Conservation (phyloP, 2,888 invertebrate genomes). For the Craniophora ligustri region DNA sequence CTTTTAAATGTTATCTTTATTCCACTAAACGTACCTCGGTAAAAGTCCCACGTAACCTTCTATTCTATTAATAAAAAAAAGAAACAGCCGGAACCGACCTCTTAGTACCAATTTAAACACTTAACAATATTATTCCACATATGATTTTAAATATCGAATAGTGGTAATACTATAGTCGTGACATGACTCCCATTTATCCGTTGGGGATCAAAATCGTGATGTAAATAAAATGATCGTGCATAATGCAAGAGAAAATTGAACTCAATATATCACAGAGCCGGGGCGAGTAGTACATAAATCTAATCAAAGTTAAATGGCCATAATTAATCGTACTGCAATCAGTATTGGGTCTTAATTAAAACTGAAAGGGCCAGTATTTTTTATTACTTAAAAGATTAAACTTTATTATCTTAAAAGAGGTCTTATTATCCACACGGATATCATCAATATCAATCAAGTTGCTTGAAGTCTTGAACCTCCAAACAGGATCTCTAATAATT, state of each 20-base stretch:
- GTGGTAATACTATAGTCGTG: background rate
- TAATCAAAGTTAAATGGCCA: slow-evolving; percentile 21
- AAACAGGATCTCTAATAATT: no score
- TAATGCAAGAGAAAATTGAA: slow-evolving; percentile 7
- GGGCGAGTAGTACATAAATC: background rate
- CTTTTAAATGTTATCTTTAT: no score
- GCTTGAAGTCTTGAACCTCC: no score
- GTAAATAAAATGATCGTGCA: slow-evolving; percentile 5
- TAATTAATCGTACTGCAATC: background rate
- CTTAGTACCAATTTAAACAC: no score
- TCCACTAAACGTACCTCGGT: no score
- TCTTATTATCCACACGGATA: no score
- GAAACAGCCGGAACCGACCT: no score
- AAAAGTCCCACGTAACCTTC: no score
- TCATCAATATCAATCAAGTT: no score
- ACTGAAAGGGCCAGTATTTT: background rate
- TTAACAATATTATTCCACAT: slow-evolving; percentile 1
- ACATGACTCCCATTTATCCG: slow-evolving; percentile 23
- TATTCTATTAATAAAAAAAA: no score
- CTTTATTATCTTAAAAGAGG: no score
- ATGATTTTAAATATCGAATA: background rate
- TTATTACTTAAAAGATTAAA: background rate
- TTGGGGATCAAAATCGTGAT: slow-evolving; percentile 34
- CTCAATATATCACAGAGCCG: slow-evolving; percentile 23
- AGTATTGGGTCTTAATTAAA: background rate